phyloP scores from a whole-genome alignment of 2,888 invertebrate genomes.

The Agrochola lychnidis region DNA sequence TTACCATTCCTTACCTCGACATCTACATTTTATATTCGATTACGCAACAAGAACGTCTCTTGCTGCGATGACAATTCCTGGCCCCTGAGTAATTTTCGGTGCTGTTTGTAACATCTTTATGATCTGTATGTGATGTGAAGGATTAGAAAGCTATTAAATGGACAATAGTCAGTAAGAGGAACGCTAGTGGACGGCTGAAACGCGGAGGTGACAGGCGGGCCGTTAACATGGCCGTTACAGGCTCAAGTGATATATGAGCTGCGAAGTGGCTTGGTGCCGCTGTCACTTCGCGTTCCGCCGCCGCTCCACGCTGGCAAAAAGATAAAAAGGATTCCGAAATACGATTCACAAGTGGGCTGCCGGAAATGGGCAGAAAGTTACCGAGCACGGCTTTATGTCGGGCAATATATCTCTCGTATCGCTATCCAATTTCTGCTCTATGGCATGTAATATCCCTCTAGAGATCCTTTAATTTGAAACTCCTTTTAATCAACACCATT shows the following conservation, averaged over 20 bases:
- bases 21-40: constrained; percentile 40
- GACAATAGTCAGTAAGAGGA: constrained; percentile 73
- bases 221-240: constrained; percentile 88
- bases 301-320: constrained; percentile 85
- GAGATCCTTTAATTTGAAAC: constrained; percentile 86
- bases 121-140: constrained; percentile 66
- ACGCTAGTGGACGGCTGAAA: constrained; percentile 80
- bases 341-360: constrained; percentile 89
- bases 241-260: constrained; percentile 89
- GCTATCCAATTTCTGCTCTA: constrained; percentile 89
- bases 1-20: constrained; percentile 39
- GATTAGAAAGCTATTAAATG: constrained; percentile 76
- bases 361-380: constrained; percentile 89
- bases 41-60: constrained; percentile 31
- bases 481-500: constrained; percentile 84
- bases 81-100: constrained; percentile 25
- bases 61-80: constrained; percentile 32
- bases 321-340: constrained; percentile 90
- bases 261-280: constrained; percentile 89
- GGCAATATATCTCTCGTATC: constrained; percentile 89
- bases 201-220: constrained; percentile 86
- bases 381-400: constrained; percentile 88
- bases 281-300: constrained; percentile 87
- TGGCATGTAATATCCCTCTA: constrained; percentile 87
- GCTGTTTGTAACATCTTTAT: constrained; percentile 45